Evolutionary conservation across 2,888 invertebrate species (phyloP), one percentile per base, ranked within the genome.

Genomic region (Drosophila recens): DNA sequence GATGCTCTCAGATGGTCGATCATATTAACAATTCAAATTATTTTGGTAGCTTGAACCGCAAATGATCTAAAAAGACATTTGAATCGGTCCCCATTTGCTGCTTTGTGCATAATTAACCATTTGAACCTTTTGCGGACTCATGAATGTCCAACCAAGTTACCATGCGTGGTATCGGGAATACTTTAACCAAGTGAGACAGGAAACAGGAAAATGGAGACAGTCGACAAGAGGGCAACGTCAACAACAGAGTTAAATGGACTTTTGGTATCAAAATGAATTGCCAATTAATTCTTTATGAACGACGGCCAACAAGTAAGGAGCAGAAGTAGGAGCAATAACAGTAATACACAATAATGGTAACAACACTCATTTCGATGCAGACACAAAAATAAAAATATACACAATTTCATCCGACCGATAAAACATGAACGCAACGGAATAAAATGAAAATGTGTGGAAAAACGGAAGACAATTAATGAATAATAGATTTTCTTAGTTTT

Each of bases 201-300:
- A 15, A 45, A 10, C 15, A 33, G 57, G 27, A 15, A 45, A 6
- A 11, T 23, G 57, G 11, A 36, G 10, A 38, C 34, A 36, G 27
- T 23, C 17, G 40, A 70, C 66, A 63, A 43, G 58, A 72, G 65
- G 70, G 48, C 42, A 45, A 40, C 20, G 52, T 54, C 49, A 54
- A 74, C 61, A 67, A 42, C 65, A 40, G 46, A 36, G 43, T 33
- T 13, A 58, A 48, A 67, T 34, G 45, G 56, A 75, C 58, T 30
- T n/a, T 13, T 40, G 48, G 15, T 67, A 66, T 76, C 66, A 73
- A 72, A 76, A 82, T 79, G 67, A 82, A 80, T 80, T 74, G 83
- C 23, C 80, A 82, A 80, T 82, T 82, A 82, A 82, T 82, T 68
- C 76, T 79, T 82, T 67, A 82, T 80, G 80, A 82, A 70, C 67